Evolutionary conservation across 2,797 vertebrate genomes (phyloP).

Genomic region (Sparus aurata): DNA sequence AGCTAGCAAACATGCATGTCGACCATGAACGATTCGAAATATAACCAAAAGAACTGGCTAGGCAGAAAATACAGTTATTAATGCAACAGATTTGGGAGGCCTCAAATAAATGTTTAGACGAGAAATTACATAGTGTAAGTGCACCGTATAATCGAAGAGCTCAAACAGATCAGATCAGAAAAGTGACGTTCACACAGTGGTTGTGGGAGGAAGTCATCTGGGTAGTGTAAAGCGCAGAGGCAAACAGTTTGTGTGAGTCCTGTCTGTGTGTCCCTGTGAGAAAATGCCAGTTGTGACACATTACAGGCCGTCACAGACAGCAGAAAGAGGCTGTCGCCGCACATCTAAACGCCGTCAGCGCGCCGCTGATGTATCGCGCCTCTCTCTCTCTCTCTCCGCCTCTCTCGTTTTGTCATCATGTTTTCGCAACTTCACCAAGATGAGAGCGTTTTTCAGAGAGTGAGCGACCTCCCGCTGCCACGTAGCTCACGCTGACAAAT

Average conservation of each 20-base stretch:
- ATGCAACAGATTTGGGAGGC: too few relatives aligned
- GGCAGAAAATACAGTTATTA: too few relatives aligned
- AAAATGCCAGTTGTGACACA: conserved; percentile 43
- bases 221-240: conserved; percentile 2
- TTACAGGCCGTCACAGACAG: conserved; percentile 15
- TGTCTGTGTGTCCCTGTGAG: conserved; percentile 23
- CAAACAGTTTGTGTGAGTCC: conserved; percentile 30
- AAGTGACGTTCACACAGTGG: background rate
- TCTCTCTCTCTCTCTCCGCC: conserved; percentile 11
- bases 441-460: conserved; percentile 65
- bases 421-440: conserved; percentile 29
- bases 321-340: conserved; percentile 39
- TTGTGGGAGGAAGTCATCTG: background rate
- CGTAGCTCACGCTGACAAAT: conserved; percentile 12
- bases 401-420: conserved; percentile 4
- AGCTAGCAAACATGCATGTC: too few relatives aligned
- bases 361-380: conserved; percentile 36
- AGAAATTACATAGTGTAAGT: too few relatives aligned
- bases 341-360: conserved; percentile 31
- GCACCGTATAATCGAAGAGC: conserved; percentile 8
- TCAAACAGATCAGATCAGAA: conserved; percentile 9
- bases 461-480: conserved; percentile 52
- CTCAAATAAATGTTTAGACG: too few relatives aligned
- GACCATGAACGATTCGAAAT: too few relatives aligned
- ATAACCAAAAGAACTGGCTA: too few relatives aligned